Evolutionary conservation across 2,113 vertebrate genomes (phyloP).

Genomic region (Grallaria varia): DNA sequence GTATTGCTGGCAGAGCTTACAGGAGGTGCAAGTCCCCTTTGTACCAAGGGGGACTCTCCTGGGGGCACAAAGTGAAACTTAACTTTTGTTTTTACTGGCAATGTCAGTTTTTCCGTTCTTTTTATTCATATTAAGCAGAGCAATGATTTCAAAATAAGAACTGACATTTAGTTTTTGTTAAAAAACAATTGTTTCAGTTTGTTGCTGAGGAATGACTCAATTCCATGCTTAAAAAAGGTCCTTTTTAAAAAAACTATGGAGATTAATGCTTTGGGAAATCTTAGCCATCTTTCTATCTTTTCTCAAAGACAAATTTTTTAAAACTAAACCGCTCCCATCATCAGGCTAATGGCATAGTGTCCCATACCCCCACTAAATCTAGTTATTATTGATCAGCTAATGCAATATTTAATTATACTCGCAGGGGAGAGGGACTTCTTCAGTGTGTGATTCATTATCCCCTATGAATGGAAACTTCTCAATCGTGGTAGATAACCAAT

Average conservation of each 20-base stretch:
- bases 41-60: background rate
- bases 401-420: conserved; percentile 47
- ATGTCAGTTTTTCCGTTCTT: background rate
- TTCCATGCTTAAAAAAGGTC: background rate
- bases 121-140: background rate
- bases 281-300: background rate
- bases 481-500: conserved; percentile 31
- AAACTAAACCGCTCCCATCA: background rate
- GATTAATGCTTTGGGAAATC: background rate
- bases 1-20: background rate
- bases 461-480: conserved; percentile 44
- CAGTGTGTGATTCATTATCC: conserved; percentile 14
- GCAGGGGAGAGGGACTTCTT: background rate
- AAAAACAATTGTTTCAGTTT: background rate
- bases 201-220: background rate
- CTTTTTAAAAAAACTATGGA: background rate
- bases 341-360: background rate
- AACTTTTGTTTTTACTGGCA: background rate
- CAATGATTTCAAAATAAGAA: background rate
- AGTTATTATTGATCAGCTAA: conserved; percentile 52
- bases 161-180: background rate
- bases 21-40: background rate
- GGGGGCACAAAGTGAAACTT: background rate
- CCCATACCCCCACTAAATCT: background rate
- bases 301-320: background rate